Base-by-base conservation (phyloP, 2,888 invertebrate species). In the Scaptodrosophila latifasciaeformis region DNA sequence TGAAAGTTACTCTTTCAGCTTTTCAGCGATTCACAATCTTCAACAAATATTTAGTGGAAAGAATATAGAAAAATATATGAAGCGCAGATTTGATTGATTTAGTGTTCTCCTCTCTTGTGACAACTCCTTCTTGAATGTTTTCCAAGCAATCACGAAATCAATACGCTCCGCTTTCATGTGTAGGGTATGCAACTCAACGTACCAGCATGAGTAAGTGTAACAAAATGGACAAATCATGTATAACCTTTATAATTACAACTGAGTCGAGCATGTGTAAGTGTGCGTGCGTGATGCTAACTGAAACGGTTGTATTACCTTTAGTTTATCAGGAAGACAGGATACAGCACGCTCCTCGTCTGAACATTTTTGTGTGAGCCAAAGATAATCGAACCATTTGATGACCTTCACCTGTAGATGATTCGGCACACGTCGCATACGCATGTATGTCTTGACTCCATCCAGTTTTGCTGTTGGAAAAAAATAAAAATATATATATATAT, bases 351-450 rank as follows among this genome's bases (percentile, higher is more conserved):
- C 97, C 87, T 99, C 98, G 86, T 98, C 97, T 18, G 97, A 96
- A 85, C 97, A 97, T 88, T 98, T 98, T 89, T 99, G 97, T 70
- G 97, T 97, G 83, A 97, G 92, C 98, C 99, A 99, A 82, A 98
- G 90, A 87, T 99, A 98, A 89, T 99, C 98, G 88, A 98, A 99
- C 98, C 98, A 99, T 88, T 97, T 96, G 88, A 99, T 98, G 72
- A 96, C 98, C 88, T 98, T 97, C 82, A 96, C 95, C 87, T 99
- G 97, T 59, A 99, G 90, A 87, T 96, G 94, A 78, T 92, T 93
- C 34, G 98, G 98, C 67, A 99, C 98, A 75, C 97, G 90, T 48
- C 98, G 90, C 93, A 98, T 95, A 65, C 96, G 90, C 98, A 99
- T 98, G 87, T 98, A 99, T 2, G 97, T 98, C 89, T 99, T 99